phyloP scores from a whole-genome alignment of 2,113 vertebrate species.

The Brienomyrus brachyistius region DNA sequence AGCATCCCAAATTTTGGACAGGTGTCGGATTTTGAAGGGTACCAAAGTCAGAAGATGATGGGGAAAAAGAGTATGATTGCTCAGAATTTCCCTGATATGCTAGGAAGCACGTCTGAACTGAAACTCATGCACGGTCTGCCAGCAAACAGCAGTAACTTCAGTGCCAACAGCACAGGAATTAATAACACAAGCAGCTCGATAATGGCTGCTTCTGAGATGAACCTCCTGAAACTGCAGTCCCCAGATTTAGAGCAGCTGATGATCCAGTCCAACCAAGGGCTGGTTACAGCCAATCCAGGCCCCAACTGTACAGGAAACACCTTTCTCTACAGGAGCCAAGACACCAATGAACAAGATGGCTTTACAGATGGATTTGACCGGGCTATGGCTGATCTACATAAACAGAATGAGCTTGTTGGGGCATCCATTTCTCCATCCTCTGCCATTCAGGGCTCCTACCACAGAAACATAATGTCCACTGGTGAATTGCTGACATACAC shows the following conservation, averaged over 20 bases:
- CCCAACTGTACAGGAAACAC: slow-evolving; percentile 46
- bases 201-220: slow-evolving; percentile 70
- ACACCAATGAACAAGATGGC: slow-evolving; percentile 80
- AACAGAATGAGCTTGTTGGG: slow-evolving; percentile 79
- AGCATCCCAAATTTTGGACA: slow-evolving; percentile 20
- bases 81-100: slow-evolving; percentile 7
- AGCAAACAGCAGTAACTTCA: slow-evolving; percentile 26
- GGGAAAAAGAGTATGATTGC: slow-evolving; percentile 12
- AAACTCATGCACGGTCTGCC: slow-evolving; percentile 37
- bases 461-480: slow-evolving; percentile 11
- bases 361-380: slow-evolving; percentile 94
- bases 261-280: slow-evolving; percentile 83
- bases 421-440: slow-evolving; percentile 15
- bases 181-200: slow-evolving; percentile 34
- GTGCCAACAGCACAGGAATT: slow-evolving; percentile 34
- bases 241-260: slow-evolving; percentile 88
- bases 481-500: slow-evolving; percentile 75
- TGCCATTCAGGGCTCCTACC: background rate
- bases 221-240: slow-evolving; percentile 81
- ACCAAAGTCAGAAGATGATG: slow-evolving; percentile 21
- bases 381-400: slow-evolving; percentile 87
- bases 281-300: slow-evolving; percentile 82
- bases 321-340: slow-evolving; percentile 77
- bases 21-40: slow-evolving; percentile 10
- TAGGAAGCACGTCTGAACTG: slow-evolving; percentile 27